Evolutionary conservation across 1,140 invertebrate genomes (phyloP), one percentile per base, ranked within the genome.

Genomic region (Lethrus apterus): DNA sequence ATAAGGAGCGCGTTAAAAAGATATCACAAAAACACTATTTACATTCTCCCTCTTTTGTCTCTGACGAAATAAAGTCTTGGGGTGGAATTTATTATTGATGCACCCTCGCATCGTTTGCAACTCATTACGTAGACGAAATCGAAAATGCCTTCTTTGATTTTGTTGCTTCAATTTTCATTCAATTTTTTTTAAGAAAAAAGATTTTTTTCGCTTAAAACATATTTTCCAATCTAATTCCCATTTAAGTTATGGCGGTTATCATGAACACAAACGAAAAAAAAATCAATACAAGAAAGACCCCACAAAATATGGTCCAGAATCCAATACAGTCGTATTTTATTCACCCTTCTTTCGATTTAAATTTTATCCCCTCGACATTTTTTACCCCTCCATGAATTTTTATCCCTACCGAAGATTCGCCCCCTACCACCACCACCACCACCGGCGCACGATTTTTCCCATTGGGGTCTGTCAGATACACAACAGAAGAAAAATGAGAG

Each of bases 21-120:
- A 63, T 63, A 63, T 63, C 59, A 62, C 61, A 63, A 62, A 63
- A 63, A 63, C 59, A 54, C 57, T 62, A 63, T 63, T 63, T 62
- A 62, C 59, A 63, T 63, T 55, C 58, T 51, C 50, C 41, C 46
- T 49, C 60, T 62, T 60, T 62, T 62, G 60, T 62, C 53, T 56
- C 50, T 32, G n/a, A n/a, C 24, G 40, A 54, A 56, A 59, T 57
- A 57, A 48, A 42, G 51, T 51, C 44, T 38, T 26, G 46, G 50
- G 50, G 51, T 38, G 51, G 55, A 55, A 58, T 55, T 51, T 51
- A 59, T 62, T 62, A 58, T 62, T 60, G 59, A 62, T 62, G 60
- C 50, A 20, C 44, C 19, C n/a, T n/a, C n/a, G n/a, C n/a, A n/a
- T n/a, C n/a, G n/a, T n/a, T n/a, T n/a, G n/a, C n/a, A n/a, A n/a